These are phyloP conservation scores for Semicossyphus pulcher DNA, from an alignment of 2,113 vertebrate genomes.

Conservation along the genomic window DNA sequence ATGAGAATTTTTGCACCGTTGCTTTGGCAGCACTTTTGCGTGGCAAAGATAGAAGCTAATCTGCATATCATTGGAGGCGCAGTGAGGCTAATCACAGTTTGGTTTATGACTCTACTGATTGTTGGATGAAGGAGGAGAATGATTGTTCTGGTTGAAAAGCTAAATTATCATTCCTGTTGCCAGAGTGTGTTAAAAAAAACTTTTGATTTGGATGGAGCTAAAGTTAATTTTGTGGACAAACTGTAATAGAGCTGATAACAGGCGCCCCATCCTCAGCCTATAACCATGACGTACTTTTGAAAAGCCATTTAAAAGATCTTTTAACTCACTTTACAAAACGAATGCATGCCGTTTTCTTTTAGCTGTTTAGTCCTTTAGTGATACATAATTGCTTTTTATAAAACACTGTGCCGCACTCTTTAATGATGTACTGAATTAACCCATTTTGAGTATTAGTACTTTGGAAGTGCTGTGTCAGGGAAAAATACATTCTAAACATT, in stretches of 20 bases:
- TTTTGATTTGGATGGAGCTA: conserved; percentile 10
- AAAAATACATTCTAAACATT: conserved; percentile 3
- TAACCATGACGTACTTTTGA: no score
- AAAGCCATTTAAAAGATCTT: no score
- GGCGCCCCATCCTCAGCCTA: no score
- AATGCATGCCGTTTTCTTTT: conserved; percentile 12
- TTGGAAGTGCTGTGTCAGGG: conserved; percentile 37
- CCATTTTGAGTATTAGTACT: neutral
- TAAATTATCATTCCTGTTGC: conserved; percentile 34
- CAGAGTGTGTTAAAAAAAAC: neutral
- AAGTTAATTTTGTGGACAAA: conserved; percentile 37
- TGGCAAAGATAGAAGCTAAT: conserved; percentile 19
- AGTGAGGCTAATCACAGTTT: conserved; percentile 35
- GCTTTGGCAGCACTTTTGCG: conserved; percentile 6
- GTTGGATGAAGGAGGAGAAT: conserved; percentile 6
- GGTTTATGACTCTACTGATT: conserved; percentile 40
- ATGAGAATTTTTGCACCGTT: neutral
- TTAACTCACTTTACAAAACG: conserved; percentile 27
- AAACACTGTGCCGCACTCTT: conserved; percentile 2
- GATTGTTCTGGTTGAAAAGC: conserved; percentile 10
- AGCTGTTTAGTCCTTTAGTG: conserved; percentile 13
- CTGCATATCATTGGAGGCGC: conserved; percentile 9
- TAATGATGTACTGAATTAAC: conserved; percentile 42
- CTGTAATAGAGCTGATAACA: conserved; percentile 28
- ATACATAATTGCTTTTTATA: conserved; percentile 7